A percentile compares a stretch with the other conserved stretches of the same genome.
phyloP scores from a whole-genome alignment of 2,113 vertebrate species.

The Machaerirhynchus nigripectus region DNA sequence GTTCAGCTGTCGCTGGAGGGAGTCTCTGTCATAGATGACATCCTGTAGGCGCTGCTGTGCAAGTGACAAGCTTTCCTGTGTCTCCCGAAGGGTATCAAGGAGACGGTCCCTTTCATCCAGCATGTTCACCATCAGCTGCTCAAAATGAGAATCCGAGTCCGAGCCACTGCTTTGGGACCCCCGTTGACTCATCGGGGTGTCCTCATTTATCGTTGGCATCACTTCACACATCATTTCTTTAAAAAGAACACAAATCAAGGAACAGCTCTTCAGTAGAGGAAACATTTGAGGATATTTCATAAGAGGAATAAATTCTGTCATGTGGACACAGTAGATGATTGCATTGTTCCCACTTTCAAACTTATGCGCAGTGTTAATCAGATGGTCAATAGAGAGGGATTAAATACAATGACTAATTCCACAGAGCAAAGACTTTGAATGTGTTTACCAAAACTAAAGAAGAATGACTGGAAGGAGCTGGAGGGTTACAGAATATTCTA shows the following conservation, averaged over 20 bases:
- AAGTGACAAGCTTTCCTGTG: slow-evolving; percentile 94
- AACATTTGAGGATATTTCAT: background rate
- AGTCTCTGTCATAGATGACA: slow-evolving; percentile 95
- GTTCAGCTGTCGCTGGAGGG: slow-evolving; percentile 95
- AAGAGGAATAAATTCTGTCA: background rate
- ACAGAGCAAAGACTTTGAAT: background rate
- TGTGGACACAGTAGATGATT: slow-evolving; percentile 15
- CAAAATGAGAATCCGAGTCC: slow-evolving; percentile 97
- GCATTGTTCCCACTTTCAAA: slow-evolving; percentile 30
- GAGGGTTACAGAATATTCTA: background rate
- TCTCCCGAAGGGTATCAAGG: slow-evolving; percentile 96
- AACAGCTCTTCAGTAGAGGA: slow-evolving; percentile 6
- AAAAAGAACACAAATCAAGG: slow-evolving; percentile 38
- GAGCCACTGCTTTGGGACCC: slow-evolving; percentile 96
- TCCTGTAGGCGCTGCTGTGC: slow-evolving; percentile 96
- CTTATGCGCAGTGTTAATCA: slow-evolving; percentile 41
- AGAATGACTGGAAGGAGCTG: background rate
- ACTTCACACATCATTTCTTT: slow-evolving; percentile 99
- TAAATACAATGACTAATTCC: slow-evolving; percentile 17
- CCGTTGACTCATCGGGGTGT: slow-evolving; percentile 95
- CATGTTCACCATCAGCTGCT: slow-evolving; percentile 99
- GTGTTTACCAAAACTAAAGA: background rate
- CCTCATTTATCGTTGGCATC: slow-evolving; percentile 99
- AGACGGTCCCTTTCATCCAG: slow-evolving; percentile 96
- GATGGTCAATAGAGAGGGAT: background rate